These are phyloP conservation scores for Xestia xanthographa DNA, from an alignment of 2,888 invertebrate species.

Conservation along the genomic window DNA sequence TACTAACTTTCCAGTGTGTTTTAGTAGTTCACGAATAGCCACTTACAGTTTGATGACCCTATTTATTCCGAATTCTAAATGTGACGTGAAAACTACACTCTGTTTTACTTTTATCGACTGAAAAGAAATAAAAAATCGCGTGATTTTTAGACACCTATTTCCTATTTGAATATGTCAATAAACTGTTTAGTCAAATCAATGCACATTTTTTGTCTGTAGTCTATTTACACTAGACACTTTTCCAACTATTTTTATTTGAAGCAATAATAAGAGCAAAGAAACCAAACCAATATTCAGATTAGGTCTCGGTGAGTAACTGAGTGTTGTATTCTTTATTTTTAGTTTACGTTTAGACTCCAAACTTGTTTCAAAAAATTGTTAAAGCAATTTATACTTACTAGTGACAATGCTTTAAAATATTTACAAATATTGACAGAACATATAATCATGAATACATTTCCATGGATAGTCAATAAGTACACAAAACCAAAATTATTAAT, in stretches of 20 bases:
- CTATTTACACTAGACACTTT: background rate
- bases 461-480: background rate
- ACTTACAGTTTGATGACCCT: conserved; percentile 52
- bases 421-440: background rate
- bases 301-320: background rate
- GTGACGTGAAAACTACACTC: background rate
- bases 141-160: background rate
- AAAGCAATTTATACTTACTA: background rate
- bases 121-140: background rate
- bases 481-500: conserved; percentile 2
- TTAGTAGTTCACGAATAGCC: conserved; percentile 10
- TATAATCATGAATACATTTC: conserved; percentile 12
- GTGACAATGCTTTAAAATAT: background rate
- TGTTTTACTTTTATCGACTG: background rate
- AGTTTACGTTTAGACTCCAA: background rate
- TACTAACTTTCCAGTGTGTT: conserved; percentile 8
- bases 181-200: conserved; percentile 17
- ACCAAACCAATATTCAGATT: background rate
- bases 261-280: background rate
- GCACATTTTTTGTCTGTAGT: background rate
- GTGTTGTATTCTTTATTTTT: background rate
- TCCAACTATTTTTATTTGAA: background rate
- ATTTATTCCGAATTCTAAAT: conserved; percentile 27
- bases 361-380: background rate
- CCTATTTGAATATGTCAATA: background rate